Percentiles rank a stretch among this genome's conserved stretches.
These are phyloP conservation scores for Callaeas wilsoni DNA, from an alignment of 2,113 vertebrate genomes.

Conservation along the genomic window DNA sequence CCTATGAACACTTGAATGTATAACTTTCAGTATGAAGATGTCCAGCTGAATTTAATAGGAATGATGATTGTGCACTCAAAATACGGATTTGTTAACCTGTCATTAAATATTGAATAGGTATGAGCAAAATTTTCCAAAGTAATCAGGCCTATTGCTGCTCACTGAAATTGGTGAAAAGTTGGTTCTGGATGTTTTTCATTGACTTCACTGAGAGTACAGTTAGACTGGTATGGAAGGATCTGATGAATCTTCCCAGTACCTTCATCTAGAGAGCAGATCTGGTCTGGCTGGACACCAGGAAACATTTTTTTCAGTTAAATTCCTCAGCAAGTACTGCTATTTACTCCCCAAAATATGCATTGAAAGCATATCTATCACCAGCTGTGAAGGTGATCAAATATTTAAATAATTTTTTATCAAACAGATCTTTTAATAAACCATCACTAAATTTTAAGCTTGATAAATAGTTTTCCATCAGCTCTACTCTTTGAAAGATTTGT, in stretches of 20 bases:
- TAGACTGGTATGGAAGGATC: neutral
- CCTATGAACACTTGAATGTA: neutral
- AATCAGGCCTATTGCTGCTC: neutral
- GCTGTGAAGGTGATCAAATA: neutral
- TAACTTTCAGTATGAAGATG: neutral
- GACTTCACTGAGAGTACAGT: neutral
- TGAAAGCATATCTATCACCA: neutral
- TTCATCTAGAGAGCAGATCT: neutral
- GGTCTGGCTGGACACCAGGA: neutral
- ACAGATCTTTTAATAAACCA: neutral
- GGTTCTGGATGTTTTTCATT: neutral
- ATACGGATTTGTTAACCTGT: neutral
- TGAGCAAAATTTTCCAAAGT: neutral
- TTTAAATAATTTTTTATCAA: neutral
- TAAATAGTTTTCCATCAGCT: neutral
- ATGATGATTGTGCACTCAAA: neutral
- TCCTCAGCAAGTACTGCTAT: neutral
- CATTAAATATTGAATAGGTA: neutral
- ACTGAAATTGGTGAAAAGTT: neutral
- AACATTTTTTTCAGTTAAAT: neutral
- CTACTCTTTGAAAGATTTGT: neutral
- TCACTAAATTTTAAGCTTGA: neutral
- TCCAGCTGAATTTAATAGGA: neutral
- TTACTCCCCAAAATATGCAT: neutral
- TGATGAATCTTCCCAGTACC: neutral